Evolutionary conservation across 2,113 vertebrate genomes (phyloP).

Genomic region (Phoxinus phoxinus): DNA sequence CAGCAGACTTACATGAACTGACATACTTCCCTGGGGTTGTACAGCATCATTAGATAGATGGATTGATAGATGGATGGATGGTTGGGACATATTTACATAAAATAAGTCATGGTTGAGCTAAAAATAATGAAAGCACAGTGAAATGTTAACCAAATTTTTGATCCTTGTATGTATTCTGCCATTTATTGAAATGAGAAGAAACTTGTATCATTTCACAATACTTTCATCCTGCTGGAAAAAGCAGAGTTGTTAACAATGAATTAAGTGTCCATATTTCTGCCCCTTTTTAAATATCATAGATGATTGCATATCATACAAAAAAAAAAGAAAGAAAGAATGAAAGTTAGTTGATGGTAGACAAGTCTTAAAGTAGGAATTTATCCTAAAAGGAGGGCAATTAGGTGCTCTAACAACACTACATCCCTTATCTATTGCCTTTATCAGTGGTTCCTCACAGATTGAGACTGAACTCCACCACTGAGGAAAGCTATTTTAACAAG

Average conservation of each 20-base stretch:
- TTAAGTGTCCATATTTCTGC: background rate
- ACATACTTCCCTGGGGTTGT: background rate
- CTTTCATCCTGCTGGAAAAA: background rate
- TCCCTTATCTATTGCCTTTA: constrained; percentile 44
- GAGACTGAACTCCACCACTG: constrained; percentile 22
- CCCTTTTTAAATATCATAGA: background rate
- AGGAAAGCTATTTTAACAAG: constrained; percentile 38
- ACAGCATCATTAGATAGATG: background rate
- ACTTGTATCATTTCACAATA: background rate
- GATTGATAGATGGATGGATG: background rate
- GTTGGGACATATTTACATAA: background rate
- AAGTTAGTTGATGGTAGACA: constrained; percentile 58
- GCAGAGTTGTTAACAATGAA: background rate
- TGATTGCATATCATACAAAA: constrained; percentile 54
- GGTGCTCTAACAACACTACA: constrained; percentile 39
- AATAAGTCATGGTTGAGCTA: background rate
- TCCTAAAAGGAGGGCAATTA: constrained; percentile 51
- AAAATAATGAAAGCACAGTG: background rate
- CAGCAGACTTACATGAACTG: background rate
- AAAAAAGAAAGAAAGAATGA: constrained; percentile 56
- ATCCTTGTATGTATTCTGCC: background rate
- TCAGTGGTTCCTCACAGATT: constrained; percentile 44
- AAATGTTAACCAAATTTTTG: no score
- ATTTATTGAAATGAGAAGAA: background rate
- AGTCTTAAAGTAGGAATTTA: constrained; percentile 48